Evolutionary conservation across 2,888 invertebrate species (phyloP).

Genomic region (Calameuta idolon): DNA sequence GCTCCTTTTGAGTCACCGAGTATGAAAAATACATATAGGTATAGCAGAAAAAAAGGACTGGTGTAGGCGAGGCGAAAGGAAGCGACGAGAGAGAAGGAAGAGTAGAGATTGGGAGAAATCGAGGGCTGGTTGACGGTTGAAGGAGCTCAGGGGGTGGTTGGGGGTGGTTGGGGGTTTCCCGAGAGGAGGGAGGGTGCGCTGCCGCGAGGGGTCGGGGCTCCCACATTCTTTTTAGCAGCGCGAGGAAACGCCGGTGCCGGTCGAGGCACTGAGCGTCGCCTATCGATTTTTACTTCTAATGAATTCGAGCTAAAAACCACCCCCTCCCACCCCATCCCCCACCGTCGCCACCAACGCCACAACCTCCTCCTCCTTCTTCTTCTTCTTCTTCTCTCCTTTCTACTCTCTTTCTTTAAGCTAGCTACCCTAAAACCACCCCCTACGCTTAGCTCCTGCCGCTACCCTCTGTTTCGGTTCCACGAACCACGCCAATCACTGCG

Average conservation of each 20-base stretch:
- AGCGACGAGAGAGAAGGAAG: conserved; percentile 18
- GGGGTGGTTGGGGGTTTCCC: neutral
- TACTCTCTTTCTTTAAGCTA: conserved; percentile 20
- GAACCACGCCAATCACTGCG: conserved; percentile 66
- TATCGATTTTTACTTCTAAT: conserved; percentile 66
- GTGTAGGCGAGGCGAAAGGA: conserved; percentile 7
- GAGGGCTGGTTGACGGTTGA: neutral
- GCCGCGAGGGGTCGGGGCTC: conserved; percentile 26
- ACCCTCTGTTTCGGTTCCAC: conserved; percentile 61
- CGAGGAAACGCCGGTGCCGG: conserved; percentile 47
- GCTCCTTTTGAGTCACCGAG: conserved; percentile 35
- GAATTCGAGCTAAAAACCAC: conserved; percentile 65
- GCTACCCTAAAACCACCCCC: conserved; percentile 33
- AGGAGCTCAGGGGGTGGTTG: conserved; percentile 1
- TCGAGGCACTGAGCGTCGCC: conserved; percentile 58
- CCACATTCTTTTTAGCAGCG: conserved; percentile 56
- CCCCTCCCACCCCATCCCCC: conserved; percentile 31
- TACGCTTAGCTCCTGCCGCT: conserved; percentile 41
- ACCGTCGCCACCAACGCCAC: conserved; percentile 31
- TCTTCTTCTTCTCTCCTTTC: conserved; percentile 9
- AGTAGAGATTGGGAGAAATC: conserved; percentile 20
- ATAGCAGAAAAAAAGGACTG: conserved; percentile 27
- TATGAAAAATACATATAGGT: conserved; percentile 30
- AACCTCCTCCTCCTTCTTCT: conserved; percentile 1
- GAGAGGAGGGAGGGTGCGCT: neutral